Evolutionary conservation across 2,797 vertebrate genomes (phyloP).

Genomic region (Darevskia nairensis): DNA sequence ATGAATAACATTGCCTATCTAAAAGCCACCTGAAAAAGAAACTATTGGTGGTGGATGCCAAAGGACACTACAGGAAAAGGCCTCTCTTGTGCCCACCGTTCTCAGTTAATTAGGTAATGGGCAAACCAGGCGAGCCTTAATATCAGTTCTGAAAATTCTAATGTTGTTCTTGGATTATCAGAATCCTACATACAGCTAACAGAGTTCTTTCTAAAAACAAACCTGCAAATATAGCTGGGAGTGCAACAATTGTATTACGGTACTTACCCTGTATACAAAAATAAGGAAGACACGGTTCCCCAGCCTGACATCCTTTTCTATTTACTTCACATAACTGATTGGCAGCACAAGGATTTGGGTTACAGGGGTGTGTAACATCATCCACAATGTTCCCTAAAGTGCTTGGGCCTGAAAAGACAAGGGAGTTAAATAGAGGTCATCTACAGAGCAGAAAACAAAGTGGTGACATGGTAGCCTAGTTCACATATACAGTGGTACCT

Average conservation of each 20-base stretch:
- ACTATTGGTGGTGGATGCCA: too few species aligned
- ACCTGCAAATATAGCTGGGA: not conserved
- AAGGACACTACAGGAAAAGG: too few species aligned
- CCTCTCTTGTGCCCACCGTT: too few species aligned
- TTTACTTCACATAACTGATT: conserved; percentile 96
- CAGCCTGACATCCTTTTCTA: conserved; percentile 88
- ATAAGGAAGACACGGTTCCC: conserved; percentile 89
- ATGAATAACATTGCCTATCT: too few species aligned
- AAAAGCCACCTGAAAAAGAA: too few species aligned
- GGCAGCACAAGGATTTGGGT: conserved; percentile 94
- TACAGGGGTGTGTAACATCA: conserved; percentile 97
- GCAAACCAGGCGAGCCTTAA: too few species aligned
- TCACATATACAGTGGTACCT: too few species aligned
- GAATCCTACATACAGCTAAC: too few species aligned
- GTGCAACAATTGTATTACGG: not conserved
- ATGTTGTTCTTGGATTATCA: too few species aligned
- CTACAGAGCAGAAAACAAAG: conserved; percentile 26
- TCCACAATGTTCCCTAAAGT: conserved; percentile 85
- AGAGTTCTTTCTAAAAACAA: too few species aligned
- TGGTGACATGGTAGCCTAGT: not conserved
- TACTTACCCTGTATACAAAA: conserved; percentile 90
- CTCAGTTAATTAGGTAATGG: too few species aligned
- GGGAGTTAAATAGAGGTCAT: conserved; percentile 23
- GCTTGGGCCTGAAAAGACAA: conserved; percentile 85
- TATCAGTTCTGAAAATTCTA: too few species aligned